phyloP scores from a whole-genome alignment of 2,113 vertebrate species.

The Trematomus loennbergii region DNA sequence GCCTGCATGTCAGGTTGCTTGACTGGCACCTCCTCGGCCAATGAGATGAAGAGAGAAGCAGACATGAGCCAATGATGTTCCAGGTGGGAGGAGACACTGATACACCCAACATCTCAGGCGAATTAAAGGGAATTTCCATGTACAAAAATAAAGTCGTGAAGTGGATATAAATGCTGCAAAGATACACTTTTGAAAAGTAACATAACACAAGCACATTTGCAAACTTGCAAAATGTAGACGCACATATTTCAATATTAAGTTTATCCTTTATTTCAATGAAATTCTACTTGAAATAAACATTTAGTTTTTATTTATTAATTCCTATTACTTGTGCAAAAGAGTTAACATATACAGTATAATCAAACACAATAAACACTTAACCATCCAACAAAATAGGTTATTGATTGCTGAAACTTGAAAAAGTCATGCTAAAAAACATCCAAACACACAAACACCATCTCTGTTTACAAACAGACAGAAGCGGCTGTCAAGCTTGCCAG shows the following conservation, averaged over 20 bases:
- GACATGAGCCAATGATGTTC: constrained; percentile 70
- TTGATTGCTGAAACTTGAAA: no score
- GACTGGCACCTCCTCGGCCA: constrained; percentile 62
- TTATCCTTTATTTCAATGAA: not conserved
- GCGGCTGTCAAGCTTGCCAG: not conserved
- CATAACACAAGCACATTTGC: not conserved
- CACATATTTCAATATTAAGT: not conserved
- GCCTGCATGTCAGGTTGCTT: constrained; percentile 59
- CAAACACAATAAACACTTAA: no score
- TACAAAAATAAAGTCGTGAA: constrained; percentile 2
- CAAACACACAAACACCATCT: constrained; percentile 4
- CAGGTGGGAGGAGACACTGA: constrained; percentile 47
- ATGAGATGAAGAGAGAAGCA: constrained; percentile 34
- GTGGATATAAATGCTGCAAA: not conserved
- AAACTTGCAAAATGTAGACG: not conserved
- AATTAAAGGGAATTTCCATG: not conserved
- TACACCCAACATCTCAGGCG: not conserved
- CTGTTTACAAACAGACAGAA: not conserved
- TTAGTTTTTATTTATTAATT: not conserved
- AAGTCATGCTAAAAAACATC: not conserved
- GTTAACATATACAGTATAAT: not conserved
- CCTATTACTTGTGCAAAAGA: not conserved
- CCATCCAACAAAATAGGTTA: no score
- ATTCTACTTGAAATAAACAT: not conserved
- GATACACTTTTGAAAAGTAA: not conserved